Base-by-base conservation (phyloP, 1,140 invertebrate species). In the Trichonephila inaurata region DNA sequence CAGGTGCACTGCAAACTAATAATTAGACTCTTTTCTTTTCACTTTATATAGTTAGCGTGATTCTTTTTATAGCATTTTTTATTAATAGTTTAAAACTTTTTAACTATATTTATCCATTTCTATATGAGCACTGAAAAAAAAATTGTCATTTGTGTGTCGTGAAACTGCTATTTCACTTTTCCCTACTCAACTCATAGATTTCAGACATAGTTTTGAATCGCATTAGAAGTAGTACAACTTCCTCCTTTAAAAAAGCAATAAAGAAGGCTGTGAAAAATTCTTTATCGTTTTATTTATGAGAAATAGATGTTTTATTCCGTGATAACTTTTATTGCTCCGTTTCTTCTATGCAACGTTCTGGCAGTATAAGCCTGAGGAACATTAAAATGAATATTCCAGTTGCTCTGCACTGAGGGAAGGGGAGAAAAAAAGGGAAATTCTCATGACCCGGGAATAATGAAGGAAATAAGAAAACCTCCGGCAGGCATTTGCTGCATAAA, bases 211-310 rank as follows among this genome's bases (percentile, higher is more conserved):
- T 88, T 88, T 88, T 62, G 60, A 88, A 64, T 83, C 82, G 44
- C 82, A 83, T 83, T 58, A 83, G 51, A 19, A 83, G n/a, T 21
- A 16, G 10, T 58, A 60, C 19, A 88, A 19, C 51, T n/a, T 40
- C 24, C 12, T 12, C 33, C 86, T 64, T 88, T 88, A 88, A 28
- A 88, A 88, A 58, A 62, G 86, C 62, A 44, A 64, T 88, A 88
- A 88, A 88, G 64, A 64, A 21, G 85, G 86, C 21, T 19, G 28
- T 88, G 60, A 62, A 64, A 88, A 88, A 88, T 88, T 88, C 86
- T 88, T 88, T 88, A 88, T 88, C 60, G 86, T 88, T 88, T 88
- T 88, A 88, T 88, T 88, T 88, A 88, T 62, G 86, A 88, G 60
- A 88, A 88, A 88, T 64, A 88, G 60, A 88, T 88, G 86, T 66